Conservation (phyloP, 2,888 invertebrate species). For the Nomada hirtipes region DNA sequence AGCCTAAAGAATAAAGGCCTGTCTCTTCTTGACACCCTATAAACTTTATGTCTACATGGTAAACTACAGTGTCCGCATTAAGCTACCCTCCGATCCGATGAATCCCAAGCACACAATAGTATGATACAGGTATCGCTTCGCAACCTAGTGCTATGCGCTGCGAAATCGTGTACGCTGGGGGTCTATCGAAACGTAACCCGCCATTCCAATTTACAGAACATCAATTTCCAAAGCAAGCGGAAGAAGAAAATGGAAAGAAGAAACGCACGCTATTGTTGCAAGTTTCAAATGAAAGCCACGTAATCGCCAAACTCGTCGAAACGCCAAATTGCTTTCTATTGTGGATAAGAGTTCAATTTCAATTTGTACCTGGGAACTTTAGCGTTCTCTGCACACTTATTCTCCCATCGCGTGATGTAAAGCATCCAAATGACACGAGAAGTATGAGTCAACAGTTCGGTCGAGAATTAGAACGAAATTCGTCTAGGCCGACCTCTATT, state of each 20-base stretch:
- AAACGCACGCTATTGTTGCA: not conserved
- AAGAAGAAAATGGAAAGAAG: too few relatives aligned
- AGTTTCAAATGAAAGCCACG: not conserved
- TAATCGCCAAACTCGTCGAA: not conserved
- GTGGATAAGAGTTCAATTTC: slow-evolving; percentile 2
- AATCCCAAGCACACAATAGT: slow-evolving; percentile 29
- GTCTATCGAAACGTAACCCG: not conserved
- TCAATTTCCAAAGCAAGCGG: not conserved
- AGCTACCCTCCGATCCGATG: slow-evolving; percentile 68
- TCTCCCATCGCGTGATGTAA: slow-evolving; percentile 7
- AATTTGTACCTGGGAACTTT: not conserved
- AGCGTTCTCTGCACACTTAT: not conserved
- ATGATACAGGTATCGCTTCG: not conserved
- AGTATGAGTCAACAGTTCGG: not conserved
- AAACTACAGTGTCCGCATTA: slow-evolving; percentile 59
- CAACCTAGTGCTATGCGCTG: too few relatives aligned
- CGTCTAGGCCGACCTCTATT: slow-evolving; percentile 36
- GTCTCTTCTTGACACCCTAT: slow-evolving; percentile 26
- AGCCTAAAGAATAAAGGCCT: too few relatives aligned
- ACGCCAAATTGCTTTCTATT: slow-evolving; percentile 6
- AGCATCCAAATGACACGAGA: slow-evolving; percentile 10
- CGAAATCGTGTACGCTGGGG: not conserved
- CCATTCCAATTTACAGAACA: not conserved
- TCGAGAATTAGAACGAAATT: slow-evolving; percentile 13
- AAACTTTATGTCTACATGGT: not conserved